A percentile compares a stretch with the other conserved stretches of the same genome.
phyloP scores from a whole-genome alignment of 1,140 invertebrate genomes.

The Dreissena rostriformis region DNA sequence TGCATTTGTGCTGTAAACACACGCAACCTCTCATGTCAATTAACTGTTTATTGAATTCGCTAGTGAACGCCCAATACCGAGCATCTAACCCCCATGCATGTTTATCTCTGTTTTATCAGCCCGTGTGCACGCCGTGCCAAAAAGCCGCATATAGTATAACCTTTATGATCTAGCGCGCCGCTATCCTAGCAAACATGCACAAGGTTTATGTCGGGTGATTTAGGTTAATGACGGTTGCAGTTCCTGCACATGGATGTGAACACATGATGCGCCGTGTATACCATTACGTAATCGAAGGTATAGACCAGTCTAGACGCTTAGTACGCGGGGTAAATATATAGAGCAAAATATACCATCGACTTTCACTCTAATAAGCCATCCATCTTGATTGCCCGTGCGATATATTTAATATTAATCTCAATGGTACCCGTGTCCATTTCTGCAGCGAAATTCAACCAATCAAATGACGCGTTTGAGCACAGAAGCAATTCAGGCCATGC shows the following conservation, averaged over 20 bases:
- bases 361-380: too few relatives aligned
- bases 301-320: too few relatives aligned
- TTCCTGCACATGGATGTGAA: slow-evolving; percentile 42
- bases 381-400: too few relatives aligned
- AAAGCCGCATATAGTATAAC: slow-evolving; percentile 59
- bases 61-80: slow-evolving; percentile 37
- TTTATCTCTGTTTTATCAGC: slow-evolving; percentile 55
- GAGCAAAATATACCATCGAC: too few relatives aligned
- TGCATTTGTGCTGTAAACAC: slow-evolving; percentile 26
- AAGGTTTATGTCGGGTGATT: slow-evolving; percentile 53
- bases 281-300: background rate
- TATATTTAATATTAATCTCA: too few relatives aligned
- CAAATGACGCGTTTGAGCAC: too few relatives aligned
- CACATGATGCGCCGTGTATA: background rate
- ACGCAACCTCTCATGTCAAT: background rate
- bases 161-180: slow-evolving; percentile 41
- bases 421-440: too few relatives aligned
- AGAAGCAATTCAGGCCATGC: too few relatives aligned
- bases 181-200: slow-evolving; percentile 50
- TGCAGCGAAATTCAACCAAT: too few relatives aligned
- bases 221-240: slow-evolving; percentile 56
- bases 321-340: too few relatives aligned
- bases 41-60: slow-evolving; percentile 34
- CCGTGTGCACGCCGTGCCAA: slow-evolving; percentile 50
- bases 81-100: slow-evolving; percentile 53